These are phyloP conservation scores for Pseudorasbora parva DNA, from an alignment of 2,113 vertebrate genomes.

Conservation along the genomic window DNA sequence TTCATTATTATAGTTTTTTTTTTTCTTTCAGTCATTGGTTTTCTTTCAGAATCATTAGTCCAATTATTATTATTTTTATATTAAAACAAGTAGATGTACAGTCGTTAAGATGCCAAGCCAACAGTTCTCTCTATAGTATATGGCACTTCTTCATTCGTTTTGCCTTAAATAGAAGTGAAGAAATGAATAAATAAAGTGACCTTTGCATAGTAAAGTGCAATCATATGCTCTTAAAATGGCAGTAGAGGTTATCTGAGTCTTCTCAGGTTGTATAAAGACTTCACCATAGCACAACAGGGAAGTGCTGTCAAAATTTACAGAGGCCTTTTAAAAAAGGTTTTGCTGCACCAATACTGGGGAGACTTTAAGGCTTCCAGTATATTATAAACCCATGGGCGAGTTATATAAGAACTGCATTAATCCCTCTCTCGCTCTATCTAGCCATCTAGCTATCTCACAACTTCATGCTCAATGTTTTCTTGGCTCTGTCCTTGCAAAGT, in stretches of 20 bases:
- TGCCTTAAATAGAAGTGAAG: neutral
- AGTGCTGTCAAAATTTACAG: constrained; percentile 35
- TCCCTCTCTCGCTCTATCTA: constrained; percentile 14
- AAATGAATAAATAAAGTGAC: constrained; percentile 43
- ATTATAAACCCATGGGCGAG: constrained; percentile 26
- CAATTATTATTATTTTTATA: too few species aligned
- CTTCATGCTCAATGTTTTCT: neutral
- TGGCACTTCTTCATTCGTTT: neutral
- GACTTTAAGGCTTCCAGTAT: constrained; percentile 32
- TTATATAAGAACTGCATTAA: constrained; percentile 35
- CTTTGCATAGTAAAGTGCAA: constrained; percentile 25
- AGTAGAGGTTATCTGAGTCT: constrained; percentile 29
- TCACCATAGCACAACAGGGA: constrained; percentile 9
- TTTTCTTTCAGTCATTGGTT: too few species aligned
- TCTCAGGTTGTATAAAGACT: constrained; percentile 26
- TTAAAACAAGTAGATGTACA: too few species aligned
- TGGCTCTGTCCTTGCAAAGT: constrained; percentile 5
- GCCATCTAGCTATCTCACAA: constrained; percentile 15
- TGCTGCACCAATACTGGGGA: neutral
- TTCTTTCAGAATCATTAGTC: too few species aligned
- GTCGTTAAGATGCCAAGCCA: neutral
- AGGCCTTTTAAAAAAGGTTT: constrained; percentile 27
- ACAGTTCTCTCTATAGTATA: constrained; percentile 10
- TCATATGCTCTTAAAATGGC: constrained; percentile 36
- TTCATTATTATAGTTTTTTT: too few species aligned